Percentiles rank a stretch among this genome's conserved stretches.
phyloP scores from a whole-genome alignment of 1,140 invertebrate genomes.

The Ectropis grisescens region DNA sequence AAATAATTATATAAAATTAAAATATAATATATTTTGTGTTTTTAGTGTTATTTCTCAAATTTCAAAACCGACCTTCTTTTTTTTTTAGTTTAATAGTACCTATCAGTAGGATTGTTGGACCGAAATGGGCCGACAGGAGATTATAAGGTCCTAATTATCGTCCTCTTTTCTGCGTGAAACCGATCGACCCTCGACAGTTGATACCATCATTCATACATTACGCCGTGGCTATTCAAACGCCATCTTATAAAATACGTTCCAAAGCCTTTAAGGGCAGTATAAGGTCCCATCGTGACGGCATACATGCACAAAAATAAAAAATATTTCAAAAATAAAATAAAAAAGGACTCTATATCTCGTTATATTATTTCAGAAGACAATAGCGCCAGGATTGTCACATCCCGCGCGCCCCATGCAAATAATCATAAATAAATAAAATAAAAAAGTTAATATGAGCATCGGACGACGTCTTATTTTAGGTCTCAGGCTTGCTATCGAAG shows the following conservation, averaged over 20 bases:
- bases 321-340: too few species aligned
- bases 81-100: too few species aligned
- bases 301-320: constrained; percentile 31
- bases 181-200: too few species aligned
- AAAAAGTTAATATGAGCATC: constrained; percentile 57
- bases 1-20: too few species aligned
- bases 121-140: too few species aligned
- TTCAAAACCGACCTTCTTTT: too few species aligned
- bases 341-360: constrained; percentile 62
- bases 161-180: too few species aligned
- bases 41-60: too few species aligned
- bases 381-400: constrained; percentile 62
- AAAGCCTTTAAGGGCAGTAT: constrained; percentile 21
- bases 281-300: constrained; percentile 35
- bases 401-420: constrained; percentile 65
- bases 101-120: too few species aligned
- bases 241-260: constrained; percentile 43
- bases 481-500: constrained; percentile 19
- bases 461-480: constrained; percentile 59
- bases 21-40: too few species aligned
- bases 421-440: constrained; percentile 67
- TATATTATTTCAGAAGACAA: constrained; percentile 67
- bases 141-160: too few species aligned
- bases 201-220: not conserved
- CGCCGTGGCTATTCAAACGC: constrained; percentile 3